Evolutionary conservation across 2,797 vertebrate species (phyloP).

Genomic region (Manis pentadactyla): DNA sequence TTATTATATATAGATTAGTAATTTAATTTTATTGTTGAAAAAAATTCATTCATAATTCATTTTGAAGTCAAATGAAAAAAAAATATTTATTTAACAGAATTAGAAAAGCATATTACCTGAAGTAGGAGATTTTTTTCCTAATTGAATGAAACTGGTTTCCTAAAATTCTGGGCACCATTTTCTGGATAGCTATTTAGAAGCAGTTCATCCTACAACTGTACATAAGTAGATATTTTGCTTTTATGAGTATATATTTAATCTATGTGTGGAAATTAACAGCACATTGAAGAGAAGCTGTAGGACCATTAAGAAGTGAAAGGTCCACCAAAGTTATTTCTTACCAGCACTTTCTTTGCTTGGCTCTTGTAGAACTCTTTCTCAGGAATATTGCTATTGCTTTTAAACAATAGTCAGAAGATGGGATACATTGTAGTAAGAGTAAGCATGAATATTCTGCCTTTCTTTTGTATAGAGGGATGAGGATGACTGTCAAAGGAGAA

Average conservation of each 20-base stretch:
- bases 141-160: constrained; percentile 46
- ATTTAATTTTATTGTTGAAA: constrained; percentile 39
- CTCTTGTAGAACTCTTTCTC: not conserved
- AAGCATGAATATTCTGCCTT: not conserved
- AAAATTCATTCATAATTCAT: not conserved
- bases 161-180: not conserved
- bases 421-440: not conserved
- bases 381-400: not conserved
- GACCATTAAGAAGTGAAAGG: not conserved
- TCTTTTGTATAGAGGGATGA: not conserved
- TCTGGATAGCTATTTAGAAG: not conserved
- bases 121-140: not conserved
- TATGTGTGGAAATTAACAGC: constrained; percentile 17
- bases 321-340: not conserved
- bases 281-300: not conserved
- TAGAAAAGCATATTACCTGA: not conserved
- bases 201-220: not conserved
- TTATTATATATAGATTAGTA: not conserved
- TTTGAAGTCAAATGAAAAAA: too few relatives aligned
- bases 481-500: not conserved
- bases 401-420: not conserved
- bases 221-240: not conserved
- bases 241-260: not conserved
- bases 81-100: constrained; percentile 16
- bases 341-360: not conserved